Evolutionary conservation across 2,888 invertebrate genomes (phyloP).

Genomic region (Lasioglossum figueresi): DNA sequence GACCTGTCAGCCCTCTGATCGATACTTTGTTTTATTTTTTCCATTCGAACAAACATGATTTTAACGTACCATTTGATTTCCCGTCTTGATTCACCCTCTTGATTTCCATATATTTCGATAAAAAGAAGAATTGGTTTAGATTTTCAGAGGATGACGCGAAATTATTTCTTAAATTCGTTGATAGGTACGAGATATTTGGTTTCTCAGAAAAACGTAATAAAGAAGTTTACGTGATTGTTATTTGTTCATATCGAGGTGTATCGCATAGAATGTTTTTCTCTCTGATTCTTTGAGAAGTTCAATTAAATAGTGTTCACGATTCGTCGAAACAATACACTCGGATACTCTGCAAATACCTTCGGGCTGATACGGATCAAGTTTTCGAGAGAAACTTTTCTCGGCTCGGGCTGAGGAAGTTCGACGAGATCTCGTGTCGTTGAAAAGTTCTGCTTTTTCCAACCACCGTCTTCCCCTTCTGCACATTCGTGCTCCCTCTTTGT

Average conservation of each 20-base stretch:
- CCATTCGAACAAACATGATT: not conserved
- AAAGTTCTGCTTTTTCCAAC: slow-evolving; percentile 41
- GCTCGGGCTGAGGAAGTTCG: slow-evolving; percentile 11
- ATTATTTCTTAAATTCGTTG: not conserved
- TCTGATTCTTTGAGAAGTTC: not conserved
- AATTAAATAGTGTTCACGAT: slow-evolving; percentile 35
- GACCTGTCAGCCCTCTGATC: not conserved
- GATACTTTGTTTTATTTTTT: not conserved
- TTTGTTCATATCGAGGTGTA: not conserved
- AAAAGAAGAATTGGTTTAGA: not conserved
- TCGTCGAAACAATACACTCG: slow-evolving; percentile 35
- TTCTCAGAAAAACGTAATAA: not conserved
- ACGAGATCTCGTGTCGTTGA: slow-evolving; percentile 53
- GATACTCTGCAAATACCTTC: slow-evolving; percentile 29
- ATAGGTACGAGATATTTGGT: not conserved
- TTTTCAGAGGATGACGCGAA: too few species aligned
- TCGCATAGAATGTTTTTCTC: not conserved
- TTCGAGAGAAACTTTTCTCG: slow-evolving; percentile 31
- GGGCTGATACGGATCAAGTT: slow-evolving; percentile 31
- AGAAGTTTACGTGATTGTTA: slow-evolving; percentile 9
- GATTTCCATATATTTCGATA: not conserved
- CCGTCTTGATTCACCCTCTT: too few species aligned
- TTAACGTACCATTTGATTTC: too few species aligned
- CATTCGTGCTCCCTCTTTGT: slow-evolving; percentile 15
- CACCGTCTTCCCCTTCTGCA: slow-evolving; percentile 18